Evolutionary conservation across 2,797 vertebrate genomes (phyloP).

Genomic region (Notolepis coatsorum): DNA sequence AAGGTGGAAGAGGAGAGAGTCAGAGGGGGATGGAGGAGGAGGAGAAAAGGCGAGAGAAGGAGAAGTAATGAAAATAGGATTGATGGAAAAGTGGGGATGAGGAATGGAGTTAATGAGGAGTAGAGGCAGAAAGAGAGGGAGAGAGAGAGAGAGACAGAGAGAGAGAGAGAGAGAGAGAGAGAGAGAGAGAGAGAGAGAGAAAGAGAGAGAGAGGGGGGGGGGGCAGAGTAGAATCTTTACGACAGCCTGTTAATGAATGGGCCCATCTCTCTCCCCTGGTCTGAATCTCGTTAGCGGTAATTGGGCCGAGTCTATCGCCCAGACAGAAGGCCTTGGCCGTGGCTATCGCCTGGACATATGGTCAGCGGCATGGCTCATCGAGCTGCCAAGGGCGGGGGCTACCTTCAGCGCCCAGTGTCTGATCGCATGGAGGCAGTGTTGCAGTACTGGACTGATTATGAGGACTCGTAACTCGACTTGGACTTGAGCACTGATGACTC

Average conservation of each 20-base stretch:
- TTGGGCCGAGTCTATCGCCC: slow-evolving; percentile 72
- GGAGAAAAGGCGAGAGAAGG: neutral
- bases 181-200: neutral
- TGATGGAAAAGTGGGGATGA: neutral
- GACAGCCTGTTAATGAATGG: slow-evolving; percentile 20
- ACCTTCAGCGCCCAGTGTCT: slow-evolving; percentile 58
- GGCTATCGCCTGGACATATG: slow-evolving; percentile 67
- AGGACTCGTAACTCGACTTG: too few relatives aligned
- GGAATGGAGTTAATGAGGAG: neutral
- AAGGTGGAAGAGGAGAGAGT: neutral
- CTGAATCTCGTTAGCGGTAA: slow-evolving; percentile 66
- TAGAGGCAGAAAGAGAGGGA: neutral
- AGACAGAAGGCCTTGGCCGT: slow-evolving; percentile 66
- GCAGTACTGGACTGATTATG: too few relatives aligned
- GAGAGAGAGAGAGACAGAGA: neutral
- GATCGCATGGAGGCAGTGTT: too few relatives aligned
- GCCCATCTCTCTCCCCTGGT: slow-evolving; percentile 19
- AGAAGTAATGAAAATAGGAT: neutral
- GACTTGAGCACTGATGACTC: too few relatives aligned
- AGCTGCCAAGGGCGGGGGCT: slow-evolving; percentile 72
- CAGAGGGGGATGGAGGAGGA: neutral
- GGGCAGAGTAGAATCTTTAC: neutral
- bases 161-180: neutral
- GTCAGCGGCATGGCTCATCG: slow-evolving; percentile 52
- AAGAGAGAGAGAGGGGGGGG: neutral